Conservation (phyloP, 2,113 vertebrate genomes). For the Chitala chitala region DNA sequence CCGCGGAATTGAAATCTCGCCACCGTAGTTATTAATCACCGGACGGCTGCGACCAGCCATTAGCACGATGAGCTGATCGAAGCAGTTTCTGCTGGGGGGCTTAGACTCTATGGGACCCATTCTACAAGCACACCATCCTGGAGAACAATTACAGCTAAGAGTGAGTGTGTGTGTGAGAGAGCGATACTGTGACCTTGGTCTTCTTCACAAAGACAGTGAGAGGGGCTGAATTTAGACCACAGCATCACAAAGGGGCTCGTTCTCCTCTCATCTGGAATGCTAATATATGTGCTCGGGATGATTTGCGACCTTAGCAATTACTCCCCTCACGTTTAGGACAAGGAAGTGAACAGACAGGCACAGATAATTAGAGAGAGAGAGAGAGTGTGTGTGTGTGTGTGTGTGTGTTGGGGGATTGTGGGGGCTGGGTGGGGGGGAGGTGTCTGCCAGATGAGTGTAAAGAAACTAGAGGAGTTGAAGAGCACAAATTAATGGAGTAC, state of each 20-base stretch:
- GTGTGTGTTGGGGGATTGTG: no score
- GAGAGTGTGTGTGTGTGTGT: not conserved
- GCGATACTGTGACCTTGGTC: slow-evolving; percentile 70
- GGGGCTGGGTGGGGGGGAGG: not conserved
- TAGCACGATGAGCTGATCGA: slow-evolving; percentile 81
- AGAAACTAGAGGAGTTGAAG: not conserved
- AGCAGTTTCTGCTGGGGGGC: slow-evolving; percentile 82
- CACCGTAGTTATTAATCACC: slow-evolving; percentile 83
- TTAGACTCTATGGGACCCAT: slow-evolving; percentile 71
- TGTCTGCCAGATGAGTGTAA: not conserved
- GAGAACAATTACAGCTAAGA: slow-evolving; percentile 18
- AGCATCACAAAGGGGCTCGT: not conserved
- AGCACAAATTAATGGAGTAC: not conserved
- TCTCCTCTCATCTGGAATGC: slow-evolving; percentile 15
- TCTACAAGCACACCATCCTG: slow-evolving; percentile 76
- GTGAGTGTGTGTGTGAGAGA: slow-evolving; percentile 52
- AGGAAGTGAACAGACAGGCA: not conserved
- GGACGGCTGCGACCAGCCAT: slow-evolving; percentile 82
- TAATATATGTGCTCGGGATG: slow-evolving; percentile 6
- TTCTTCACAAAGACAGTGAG: slow-evolving; percentile 27
- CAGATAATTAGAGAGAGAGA: slow-evolving; percentile 5
- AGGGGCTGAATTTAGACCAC: not conserved
- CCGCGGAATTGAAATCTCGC: slow-evolving; percentile 82
- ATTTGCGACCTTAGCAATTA: slow-evolving; percentile 5
- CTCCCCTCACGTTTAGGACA: slow-evolving; percentile 5